phyloP scores from a whole-genome alignment of 1,140 invertebrate genomes.

The Trinorchestia longiramus region DNA sequence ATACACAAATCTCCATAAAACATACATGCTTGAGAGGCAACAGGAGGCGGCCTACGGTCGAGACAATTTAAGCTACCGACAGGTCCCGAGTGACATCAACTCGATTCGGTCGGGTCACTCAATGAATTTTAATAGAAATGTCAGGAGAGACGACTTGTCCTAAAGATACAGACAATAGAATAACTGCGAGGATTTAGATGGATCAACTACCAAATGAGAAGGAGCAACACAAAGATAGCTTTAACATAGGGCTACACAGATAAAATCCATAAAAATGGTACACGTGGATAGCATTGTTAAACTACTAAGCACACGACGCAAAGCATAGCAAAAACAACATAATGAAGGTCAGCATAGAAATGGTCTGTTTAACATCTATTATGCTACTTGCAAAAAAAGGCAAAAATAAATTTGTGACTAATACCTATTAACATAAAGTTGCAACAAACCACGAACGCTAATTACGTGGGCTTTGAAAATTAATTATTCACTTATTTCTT shows the following conservation, averaged over 20 bases:
- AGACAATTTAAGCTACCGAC: background rate
- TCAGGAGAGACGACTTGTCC: background rate
- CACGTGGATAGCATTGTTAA: background rate
- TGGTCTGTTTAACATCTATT: no score
- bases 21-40: background rate
- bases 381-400: no score
- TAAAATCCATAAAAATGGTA: background rate
- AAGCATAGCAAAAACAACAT: no score
- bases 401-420: no score
- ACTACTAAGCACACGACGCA: background rate
- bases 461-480: no score
- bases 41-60: background rate
- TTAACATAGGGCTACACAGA: background rate
- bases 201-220: background rate
- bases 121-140: conserved; percentile 3
- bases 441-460: background rate
- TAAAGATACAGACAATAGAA: background rate
- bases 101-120: background rate
- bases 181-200: background rate
- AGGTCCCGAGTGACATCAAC: background rate
- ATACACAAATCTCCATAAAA: background rate
- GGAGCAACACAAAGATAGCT: background rate
- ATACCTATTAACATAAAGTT: no score
- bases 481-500: no score
- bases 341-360: no score